Conservation (phyloP, 2,113 vertebrate genomes). For the Macquaria australasica region DNA sequence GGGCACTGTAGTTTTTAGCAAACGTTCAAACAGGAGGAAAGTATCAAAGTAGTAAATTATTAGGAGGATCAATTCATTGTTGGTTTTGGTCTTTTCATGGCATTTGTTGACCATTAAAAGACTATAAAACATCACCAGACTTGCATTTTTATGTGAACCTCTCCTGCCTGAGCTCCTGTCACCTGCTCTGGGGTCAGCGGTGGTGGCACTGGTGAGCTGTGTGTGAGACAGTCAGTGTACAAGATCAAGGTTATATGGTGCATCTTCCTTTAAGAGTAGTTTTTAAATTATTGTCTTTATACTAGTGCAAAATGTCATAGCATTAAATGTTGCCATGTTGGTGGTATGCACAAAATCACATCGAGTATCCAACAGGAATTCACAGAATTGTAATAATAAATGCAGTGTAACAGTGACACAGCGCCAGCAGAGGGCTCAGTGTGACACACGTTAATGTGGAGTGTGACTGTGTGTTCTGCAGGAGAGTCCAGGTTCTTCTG, state of each 20-base stretch:
- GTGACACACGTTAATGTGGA: not conserved
- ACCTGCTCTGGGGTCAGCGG: too few species aligned
- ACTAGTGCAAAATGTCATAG: not conserved
- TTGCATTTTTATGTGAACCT: too few species aligned
- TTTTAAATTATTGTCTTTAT: not conserved
- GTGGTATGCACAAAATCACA: not conserved
- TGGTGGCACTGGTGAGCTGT: too few species aligned
- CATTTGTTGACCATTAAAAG: too few species aligned
- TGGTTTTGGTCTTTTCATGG: too few species aligned
- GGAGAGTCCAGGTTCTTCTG: constrained; percentile 92
- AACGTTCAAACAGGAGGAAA: not conserved
- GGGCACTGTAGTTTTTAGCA: too few species aligned
- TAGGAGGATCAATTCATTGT: too few species aligned
- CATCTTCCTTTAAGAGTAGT: not conserved
- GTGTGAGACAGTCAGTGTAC: not conserved
- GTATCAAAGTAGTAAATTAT: too few species aligned
- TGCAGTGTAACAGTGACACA: not conserved
- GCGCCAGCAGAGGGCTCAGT: constrained; percentile 12
- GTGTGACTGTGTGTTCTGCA: constrained; percentile 55
- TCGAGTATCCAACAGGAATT: not conserved
- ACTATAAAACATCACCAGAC: too few species aligned
- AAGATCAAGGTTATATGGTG: not conserved
- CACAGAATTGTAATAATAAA: not conserved
- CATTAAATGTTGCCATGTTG: not conserved
- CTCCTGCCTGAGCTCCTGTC: too few species aligned